Base-by-base conservation (phyloP, 2,888 invertebrate genomes). In the Lymantria dispar region DNA sequence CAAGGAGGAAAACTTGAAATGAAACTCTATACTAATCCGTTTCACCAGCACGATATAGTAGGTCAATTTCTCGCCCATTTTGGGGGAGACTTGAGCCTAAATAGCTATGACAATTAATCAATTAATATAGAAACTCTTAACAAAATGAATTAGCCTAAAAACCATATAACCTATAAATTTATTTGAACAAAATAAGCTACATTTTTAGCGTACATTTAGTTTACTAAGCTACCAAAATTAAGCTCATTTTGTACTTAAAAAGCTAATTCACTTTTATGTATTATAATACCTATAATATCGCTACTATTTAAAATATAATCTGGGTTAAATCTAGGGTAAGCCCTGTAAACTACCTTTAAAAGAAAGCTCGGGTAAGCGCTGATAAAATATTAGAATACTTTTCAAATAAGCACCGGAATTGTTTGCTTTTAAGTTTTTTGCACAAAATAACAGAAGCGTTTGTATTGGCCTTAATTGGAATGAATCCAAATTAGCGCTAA, bases 401-500 rank as follows among this genome's bases (percentile, higher is more conserved):
- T 10, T 15, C 11, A 49, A 47, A 60, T 62, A 51, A 59, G 38
- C 43, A 8, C 40, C 15, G 48, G 48, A 51, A 52, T 52, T 54
- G 56, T 48, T 50, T 54, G 44, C 29, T 45, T 56, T 51, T 40
- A 33, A 12, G 30, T 9, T 43, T 29, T 22, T 58, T 48, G 51
- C 12, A 12, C 5, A 44, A 54, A 41, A 50, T 46, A 54, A 15
- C 11, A n/a, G n/a, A n/a, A n/a, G 10, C 41, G 29, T 56, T 48
- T 54, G 50, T 51, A 54, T 53, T 57, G 48, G 54, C 62, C 62
- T 64, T 66, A 64, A 62, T 62, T 66, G 64, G 60, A 64, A 52
- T 51, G 58, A 49, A 52, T 67, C 62, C 62, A 66, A 66, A 67
- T 66, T 60, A 67, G 62, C 52, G 49, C 53, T 43, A 56, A 60